These are phyloP conservation scores for Rhizomys pruinosus DNA, from an alignment of 2,113 vertebrate species.

Conservation along the genomic window DNA sequence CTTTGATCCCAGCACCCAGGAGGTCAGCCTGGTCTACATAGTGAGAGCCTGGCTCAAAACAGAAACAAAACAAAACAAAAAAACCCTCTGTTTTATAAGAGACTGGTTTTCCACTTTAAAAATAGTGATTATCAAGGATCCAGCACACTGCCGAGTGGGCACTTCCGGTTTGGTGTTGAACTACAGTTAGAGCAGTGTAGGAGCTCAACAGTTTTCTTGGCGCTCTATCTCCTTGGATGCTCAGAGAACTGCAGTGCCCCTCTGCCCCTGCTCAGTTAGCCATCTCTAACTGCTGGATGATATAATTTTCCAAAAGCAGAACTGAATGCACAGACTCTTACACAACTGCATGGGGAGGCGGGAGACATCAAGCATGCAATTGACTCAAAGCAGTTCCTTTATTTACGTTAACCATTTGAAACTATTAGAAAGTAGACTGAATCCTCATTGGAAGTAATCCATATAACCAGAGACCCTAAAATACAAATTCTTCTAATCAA, in stretches of 20 bases:
- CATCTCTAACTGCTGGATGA: conserved; percentile 13
- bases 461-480: neutral
- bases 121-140: neutral
- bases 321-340: conserved; percentile 18
- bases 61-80: too few species aligned
- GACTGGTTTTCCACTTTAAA: neutral
- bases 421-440: neutral
- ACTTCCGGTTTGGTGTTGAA: too few species aligned
- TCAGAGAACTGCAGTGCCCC: neutral
- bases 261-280: conserved; percentile 20
- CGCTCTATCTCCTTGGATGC: neutral
- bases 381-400: conserved; percentile 27
- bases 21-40: too few species aligned
- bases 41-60: too few species aligned
- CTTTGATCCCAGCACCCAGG: too few species aligned
- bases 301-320: conserved; percentile 54
- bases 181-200: neutral
- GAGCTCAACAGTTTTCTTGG: neutral
- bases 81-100: conserved; percentile 13
- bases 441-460: neutral
- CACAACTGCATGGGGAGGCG: neutral
- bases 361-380: conserved; percentile 28
- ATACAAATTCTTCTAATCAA: neutral
- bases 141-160: too few species aligned
- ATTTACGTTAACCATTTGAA: conserved; percentile 53